Base-by-base conservation (phyloP, 92 coral and sea anemone genomes). In the Porites divaricata region DNA sequence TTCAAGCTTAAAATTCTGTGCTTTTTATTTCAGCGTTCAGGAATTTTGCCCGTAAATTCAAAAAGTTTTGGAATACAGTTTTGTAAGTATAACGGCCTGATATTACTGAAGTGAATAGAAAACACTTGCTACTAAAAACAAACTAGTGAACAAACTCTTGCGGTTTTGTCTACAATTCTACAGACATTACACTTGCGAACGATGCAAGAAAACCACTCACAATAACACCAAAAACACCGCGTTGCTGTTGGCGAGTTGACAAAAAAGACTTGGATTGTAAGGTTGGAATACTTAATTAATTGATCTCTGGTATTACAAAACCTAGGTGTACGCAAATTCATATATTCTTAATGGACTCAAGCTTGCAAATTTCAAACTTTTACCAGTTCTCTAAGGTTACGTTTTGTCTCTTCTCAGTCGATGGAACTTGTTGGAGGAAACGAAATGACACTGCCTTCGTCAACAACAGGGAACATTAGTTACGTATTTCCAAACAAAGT, bases 391-490 rank as follows among this genome's bases (percentile, higher is more conserved):
- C n/a, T n/a, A n/a, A n/a, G n/a, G n/a, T n/a, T n/a, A n/a, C n/a
- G n/a, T n/a, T n/a, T 51, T 54, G 22, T 67, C 11, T 52, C 61
- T 69, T n/a, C 25, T 0, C 41, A 97, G 99, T 97, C 98, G 3
- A 97, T 97, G 98, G 95, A 93, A 21, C 93, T 97, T 67, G 86
- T 92, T 75, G 99, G 99, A 76, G 98, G 99, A 25, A 92, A 92
- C 75, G 91, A 95, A 73, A 86, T 93, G 14, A 73, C 81, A 21
- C 83, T 95, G 16, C 63, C 79, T 10, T 94, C 93, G 1, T 81
- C 85, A 16, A 86, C 81, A 70, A 90, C 87, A n/a, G 91, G 80
- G 49, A 95, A 95, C 35, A 89, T 97, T 13, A 81, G 92, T 1
- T 97, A 90, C 49, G 89, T 97, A 50, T 97, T 97, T 70, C 98